phyloP scores from a whole-genome alignment of 1,140 invertebrate genomes.

The Gryllus bimaculatus region DNA sequence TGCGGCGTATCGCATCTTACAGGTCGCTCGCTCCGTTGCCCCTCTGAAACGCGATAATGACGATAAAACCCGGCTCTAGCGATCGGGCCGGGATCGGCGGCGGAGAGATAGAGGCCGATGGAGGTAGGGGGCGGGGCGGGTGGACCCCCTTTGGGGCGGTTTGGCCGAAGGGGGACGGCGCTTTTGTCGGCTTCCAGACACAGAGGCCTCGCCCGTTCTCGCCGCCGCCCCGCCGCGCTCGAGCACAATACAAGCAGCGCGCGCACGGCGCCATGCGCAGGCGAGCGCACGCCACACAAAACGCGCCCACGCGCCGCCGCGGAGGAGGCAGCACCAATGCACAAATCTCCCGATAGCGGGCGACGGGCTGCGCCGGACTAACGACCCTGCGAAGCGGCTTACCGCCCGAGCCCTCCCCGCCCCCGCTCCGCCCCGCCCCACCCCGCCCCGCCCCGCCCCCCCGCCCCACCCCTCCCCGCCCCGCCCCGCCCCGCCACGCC shows the following conservation, averaged over 20 bases:
- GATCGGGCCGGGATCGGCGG: not conserved
- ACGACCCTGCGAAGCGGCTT: too few relatives aligned
- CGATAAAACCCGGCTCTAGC: not conserved
- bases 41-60: not conserved
- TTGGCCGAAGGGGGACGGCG: not conserved
- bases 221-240: too few relatives aligned
- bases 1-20: not conserved
- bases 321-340: not conserved
- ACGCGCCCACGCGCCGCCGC: too few relatives aligned
- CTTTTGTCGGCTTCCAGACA: not conserved
- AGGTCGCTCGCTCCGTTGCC: not conserved
- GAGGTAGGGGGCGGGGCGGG: too few relatives aligned
- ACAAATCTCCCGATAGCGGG: not conserved
- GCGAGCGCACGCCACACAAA: not conserved
- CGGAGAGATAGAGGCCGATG: too few relatives aligned
- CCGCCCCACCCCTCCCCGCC: too few relatives aligned
- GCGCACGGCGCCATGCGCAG: not conserved
- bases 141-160: too few relatives aligned
- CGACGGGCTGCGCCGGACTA: too few relatives aligned
- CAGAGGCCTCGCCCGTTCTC: not conserved
- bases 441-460: too few relatives aligned
- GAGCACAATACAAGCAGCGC: not conserved
- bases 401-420: too few relatives aligned
- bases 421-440: too few relatives aligned
- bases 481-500: too few relatives aligned